Evolutionary conservation across 1,140 invertebrate genomes (phyloP).

Genomic region (Drosophila nigrodunni): DNA sequence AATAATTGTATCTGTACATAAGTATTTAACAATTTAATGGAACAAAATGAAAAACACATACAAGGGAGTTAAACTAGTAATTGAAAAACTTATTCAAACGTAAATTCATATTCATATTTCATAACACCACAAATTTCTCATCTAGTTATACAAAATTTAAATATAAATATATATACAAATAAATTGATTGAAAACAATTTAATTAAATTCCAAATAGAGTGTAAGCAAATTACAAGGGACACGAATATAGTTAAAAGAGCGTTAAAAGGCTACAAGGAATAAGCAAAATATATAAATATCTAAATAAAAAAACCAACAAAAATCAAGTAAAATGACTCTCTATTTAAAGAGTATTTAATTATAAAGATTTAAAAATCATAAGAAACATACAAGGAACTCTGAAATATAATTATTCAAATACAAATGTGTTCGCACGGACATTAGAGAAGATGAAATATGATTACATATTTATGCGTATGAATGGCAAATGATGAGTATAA

Average conservation of each 20-base stretch:
- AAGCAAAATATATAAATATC: background rate
- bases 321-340: constrained; percentile 32
- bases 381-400: constrained; percentile 62
- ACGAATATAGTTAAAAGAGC: constrained; percentile 59
- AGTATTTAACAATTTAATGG: constrained; percentile 73
- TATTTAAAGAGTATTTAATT: constrained; percentile 27
- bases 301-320: constrained; percentile 1
- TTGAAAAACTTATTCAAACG: constrained; percentile 67
- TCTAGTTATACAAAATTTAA: constrained; percentile 48
- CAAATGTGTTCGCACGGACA: constrained; percentile 1
- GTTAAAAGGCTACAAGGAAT: constrained; percentile 33
- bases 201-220: constrained; percentile 60
- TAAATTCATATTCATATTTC: constrained; percentile 74
- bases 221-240: constrained; percentile 79
- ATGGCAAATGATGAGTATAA: constrained; percentile 38
- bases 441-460: background rate
- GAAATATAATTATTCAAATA: constrained; percentile 37
- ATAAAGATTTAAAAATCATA: constrained; percentile 19
- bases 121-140: constrained; percentile 59
- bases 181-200: constrained; percentile 43
- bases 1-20: constrained; percentile 55
- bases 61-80: constrained; percentile 73
- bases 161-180: constrained; percentile 15
- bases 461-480: background rate
- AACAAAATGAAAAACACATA: constrained; percentile 82